phyloP scores from a whole-genome alignment of 2,888 invertebrate species.

The Megamerina dolium region DNA sequence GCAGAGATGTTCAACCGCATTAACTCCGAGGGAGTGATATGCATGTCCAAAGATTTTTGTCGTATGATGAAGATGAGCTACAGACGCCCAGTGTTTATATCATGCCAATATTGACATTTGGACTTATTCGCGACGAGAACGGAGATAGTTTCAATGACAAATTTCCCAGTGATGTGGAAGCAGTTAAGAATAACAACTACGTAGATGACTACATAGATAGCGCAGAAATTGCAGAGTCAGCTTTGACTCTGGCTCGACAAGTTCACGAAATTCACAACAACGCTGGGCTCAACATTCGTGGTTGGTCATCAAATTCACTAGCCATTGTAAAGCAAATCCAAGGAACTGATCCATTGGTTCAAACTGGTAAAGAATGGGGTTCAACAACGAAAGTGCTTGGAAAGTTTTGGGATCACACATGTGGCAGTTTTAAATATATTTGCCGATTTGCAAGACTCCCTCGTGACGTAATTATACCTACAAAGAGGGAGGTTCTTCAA shows the following conservation, averaged over 20 bases:
- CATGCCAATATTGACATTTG: too few species aligned
- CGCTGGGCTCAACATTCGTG: too few species aligned
- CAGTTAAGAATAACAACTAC: constrained; percentile 4
- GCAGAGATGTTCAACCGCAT: too few species aligned
- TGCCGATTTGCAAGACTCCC: constrained; percentile 14
- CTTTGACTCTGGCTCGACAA: constrained; percentile 2
- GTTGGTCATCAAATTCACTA: too few species aligned
- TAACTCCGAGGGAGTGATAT: too few species aligned
- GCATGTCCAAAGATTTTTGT: too few species aligned
- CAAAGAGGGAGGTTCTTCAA: constrained; percentile 17
- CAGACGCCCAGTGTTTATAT: too few species aligned
- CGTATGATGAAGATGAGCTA: too few species aligned
- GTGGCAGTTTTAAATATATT: constrained; percentile 9
- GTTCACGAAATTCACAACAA: constrained; percentile 1
- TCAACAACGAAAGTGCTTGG: neutral
- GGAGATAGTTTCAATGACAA: too few species aligned
- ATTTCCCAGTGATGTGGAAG: neutral
- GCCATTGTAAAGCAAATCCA: neutral
- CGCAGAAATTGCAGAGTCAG: neutral
- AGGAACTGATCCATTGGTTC: too few species aligned
- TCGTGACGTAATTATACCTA: constrained; percentile 14
- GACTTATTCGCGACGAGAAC: too few species aligned
- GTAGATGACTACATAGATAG: constrained; percentile 7
- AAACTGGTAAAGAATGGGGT: too few species aligned
- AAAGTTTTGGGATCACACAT: neutral